Percentiles rank a stretch among this genome's conserved stretches.
Conservation (phyloP, 2,888 invertebrate genomes). For the Antitype chi region DNA sequence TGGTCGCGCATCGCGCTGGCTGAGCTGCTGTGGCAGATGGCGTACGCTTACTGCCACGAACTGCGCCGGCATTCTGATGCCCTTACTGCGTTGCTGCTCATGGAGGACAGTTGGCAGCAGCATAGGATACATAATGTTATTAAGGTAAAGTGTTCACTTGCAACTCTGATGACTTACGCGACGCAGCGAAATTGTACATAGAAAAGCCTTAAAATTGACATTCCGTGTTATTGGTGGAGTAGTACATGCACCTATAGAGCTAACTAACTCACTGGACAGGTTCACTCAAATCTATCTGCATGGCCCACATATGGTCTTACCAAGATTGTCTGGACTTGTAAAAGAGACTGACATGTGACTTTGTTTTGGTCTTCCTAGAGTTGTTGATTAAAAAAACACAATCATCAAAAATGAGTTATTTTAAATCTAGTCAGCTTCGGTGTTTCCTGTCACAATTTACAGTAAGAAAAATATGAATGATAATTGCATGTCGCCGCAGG, state of each 20-base stretch:
- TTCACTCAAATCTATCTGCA: not conserved
- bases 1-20: constrained; percentile 97
- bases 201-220: not conserved
- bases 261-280: not conserved
- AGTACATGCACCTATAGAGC: not conserved
- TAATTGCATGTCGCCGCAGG: constrained; percentile 70
- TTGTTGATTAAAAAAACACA: not conserved
- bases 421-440: too few relatives aligned
- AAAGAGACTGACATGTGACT: not conserved
- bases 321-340: not conserved
- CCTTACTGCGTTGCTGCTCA: constrained; percentile 95
- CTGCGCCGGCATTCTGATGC: constrained; percentile 97
- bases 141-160: constrained; percentile 89
- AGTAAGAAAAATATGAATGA: not conserved
- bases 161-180: not conserved
- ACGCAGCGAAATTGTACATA: too few relatives aligned
- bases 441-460: too few relatives aligned
- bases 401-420: too few relatives aligned
- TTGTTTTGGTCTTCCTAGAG: not conserved
- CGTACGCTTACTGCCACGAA: constrained; percentile 98
- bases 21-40: constrained; percentile 97
- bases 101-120: constrained; percentile 99
- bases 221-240: not conserved
- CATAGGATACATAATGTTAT: constrained; percentile 98
- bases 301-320: not conserved